Evolutionary conservation across 2,888 invertebrate genomes (phyloP).

Genomic region (Kryphioiulus occultus): DNA sequence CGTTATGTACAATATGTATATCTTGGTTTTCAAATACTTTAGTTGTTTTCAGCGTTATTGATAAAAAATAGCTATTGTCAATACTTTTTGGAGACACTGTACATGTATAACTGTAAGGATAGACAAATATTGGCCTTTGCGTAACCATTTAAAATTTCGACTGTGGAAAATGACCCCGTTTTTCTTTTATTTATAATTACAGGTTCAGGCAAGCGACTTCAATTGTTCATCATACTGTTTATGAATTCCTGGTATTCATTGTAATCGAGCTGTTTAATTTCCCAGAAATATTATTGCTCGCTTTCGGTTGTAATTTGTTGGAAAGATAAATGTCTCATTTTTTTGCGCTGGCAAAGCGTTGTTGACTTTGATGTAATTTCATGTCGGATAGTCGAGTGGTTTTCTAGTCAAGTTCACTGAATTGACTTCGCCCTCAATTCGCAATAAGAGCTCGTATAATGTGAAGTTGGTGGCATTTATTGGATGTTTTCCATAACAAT

Average conservation of each 20-base stretch:
- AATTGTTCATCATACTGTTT: background rate
- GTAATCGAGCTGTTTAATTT: constrained; percentile 18
- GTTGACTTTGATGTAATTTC: constrained; percentile 35
- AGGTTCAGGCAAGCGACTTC: background rate
- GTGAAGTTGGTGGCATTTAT: constrained; percentile 31
- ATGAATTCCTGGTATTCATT: constrained; percentile 6
- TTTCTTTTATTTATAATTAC: background rate
- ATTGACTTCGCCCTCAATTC: constrained; percentile 35
- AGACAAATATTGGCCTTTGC: background rate
- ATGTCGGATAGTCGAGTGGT: background rate
- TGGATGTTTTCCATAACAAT: constrained; percentile 35
- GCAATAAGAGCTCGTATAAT: constrained; percentile 30
- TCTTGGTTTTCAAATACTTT: no score
- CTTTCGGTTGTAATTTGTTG: constrained; percentile 14
- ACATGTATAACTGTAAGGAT: no score
- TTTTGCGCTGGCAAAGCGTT: background rate
- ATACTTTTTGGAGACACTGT: no score
- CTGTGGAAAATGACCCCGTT: background rate
- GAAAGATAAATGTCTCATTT: constrained; percentile 16
- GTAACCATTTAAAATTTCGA: background rate
- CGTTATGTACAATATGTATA: no score
- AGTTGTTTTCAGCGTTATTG: no score
- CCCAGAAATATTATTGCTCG: constrained; percentile 6
- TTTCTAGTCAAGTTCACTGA: constrained; percentile 30
- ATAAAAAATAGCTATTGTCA: no score